phyloP scores from a whole-genome alignment of 2,797 vertebrate species.

The Ara ararauna region DNA sequence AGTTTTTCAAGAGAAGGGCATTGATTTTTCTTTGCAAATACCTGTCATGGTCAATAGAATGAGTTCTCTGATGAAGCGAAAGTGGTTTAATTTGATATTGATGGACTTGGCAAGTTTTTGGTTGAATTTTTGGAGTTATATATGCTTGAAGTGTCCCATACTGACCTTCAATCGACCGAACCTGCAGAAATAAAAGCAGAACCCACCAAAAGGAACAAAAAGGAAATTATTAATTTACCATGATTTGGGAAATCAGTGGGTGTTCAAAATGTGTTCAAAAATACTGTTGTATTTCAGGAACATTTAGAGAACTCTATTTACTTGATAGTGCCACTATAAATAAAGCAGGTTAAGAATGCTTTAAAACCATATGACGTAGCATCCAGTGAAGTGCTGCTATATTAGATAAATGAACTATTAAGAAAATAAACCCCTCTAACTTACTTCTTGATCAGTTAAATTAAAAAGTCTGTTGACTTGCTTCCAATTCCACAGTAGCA shows the following conservation, averaged over 20 bases:
- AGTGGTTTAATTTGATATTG: constrained; percentile 97
- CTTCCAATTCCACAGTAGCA: not conserved
- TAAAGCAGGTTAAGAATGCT: not conserved
- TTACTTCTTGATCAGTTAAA: not conserved
- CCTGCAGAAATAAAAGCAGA: constrained; percentile 72
- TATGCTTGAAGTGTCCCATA: constrained; percentile 96
- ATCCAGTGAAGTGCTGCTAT: not conserved
- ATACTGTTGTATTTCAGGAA: not conserved
- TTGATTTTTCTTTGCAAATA: constrained; percentile 56
- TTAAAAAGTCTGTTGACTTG: not conserved
- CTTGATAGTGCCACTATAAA: not conserved
- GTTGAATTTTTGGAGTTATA: constrained; percentile 93
- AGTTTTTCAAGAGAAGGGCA: not conserved
- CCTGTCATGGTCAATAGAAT: constrained; percentile 90
- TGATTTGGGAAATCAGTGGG: not conserved
- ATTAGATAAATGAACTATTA: not conserved
- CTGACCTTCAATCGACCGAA: constrained; percentile 98
- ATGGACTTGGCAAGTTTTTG: constrained; percentile 95
- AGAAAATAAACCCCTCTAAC: not conserved
- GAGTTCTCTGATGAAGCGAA: constrained; percentile 95
- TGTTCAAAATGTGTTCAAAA: not conserved
- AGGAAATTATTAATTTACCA: not conserved
- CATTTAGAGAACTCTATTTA: not conserved
- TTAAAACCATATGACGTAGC: not conserved
- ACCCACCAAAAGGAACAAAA: not conserved